These are phyloP conservation scores for Poecilia latipinna DNA, from an alignment of 2,113 vertebrate genomes.

Conservation along the genomic window DNA sequence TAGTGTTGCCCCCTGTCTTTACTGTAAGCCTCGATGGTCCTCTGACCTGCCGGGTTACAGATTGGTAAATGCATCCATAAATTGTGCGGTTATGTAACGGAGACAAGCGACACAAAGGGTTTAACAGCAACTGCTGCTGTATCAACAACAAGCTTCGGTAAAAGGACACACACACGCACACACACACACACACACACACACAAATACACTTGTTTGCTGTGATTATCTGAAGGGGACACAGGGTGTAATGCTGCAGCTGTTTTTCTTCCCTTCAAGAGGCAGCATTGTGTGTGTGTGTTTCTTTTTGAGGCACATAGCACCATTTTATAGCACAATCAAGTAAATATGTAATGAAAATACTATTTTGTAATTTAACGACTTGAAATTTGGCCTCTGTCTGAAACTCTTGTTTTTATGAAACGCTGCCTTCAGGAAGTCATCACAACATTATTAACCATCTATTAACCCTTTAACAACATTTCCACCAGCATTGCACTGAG, in stretches of 20 bases:
- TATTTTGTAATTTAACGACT: too few species aligned
- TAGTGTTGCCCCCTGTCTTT: not conserved
- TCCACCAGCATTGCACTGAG: too few species aligned
- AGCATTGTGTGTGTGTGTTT: too few species aligned
- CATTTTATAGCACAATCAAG: too few species aligned
- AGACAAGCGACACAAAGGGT: conserved; percentile 42
- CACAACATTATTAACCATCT: too few species aligned
- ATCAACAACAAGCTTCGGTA: conserved; percentile 14
- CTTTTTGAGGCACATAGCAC: too few species aligned
- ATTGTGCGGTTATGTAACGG: conserved; percentile 33
- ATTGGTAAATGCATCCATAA: conserved; percentile 3
- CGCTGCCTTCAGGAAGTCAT: too few species aligned
- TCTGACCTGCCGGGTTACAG: conserved; percentile 5
- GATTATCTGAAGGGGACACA: conserved; percentile 36
- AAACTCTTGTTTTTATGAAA: too few species aligned
- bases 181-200: not conserved
- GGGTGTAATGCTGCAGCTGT: conserved; percentile 22
- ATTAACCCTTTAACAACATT: too few species aligned
- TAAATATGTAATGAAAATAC: too few species aligned
- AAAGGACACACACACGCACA: not conserved
- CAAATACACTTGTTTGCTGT: conserved; percentile 28
- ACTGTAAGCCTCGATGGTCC: not conserved
- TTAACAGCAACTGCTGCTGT: conserved; percentile 54
- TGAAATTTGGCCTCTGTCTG: too few species aligned
- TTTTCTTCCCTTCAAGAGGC: conserved; percentile 16